Evolutionary conservation across 1,140 invertebrate genomes (phyloP).

Genomic region (Planococcus citri): DNA sequence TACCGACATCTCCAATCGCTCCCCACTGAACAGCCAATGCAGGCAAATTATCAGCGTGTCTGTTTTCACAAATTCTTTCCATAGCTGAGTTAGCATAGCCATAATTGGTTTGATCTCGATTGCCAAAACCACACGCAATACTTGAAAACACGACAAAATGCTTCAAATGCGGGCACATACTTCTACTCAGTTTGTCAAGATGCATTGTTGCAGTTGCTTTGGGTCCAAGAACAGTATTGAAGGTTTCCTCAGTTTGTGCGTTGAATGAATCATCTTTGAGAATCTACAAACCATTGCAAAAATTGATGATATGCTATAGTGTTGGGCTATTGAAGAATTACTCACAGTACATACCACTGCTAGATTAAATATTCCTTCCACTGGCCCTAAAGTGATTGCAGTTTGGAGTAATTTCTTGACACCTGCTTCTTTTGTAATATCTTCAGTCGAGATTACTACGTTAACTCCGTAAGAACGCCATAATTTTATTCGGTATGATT

Average conservation of each 20-base stretch:
- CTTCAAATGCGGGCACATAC: conserved; percentile 61
- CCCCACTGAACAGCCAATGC: too few relatives aligned
- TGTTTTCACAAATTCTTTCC: conserved; percentile 58
- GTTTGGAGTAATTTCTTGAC: conserved; percentile 18
- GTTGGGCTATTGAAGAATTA: too few relatives aligned
- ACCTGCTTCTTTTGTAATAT: conserved; percentile 18
- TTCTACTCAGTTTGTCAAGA: conserved; percentile 59
- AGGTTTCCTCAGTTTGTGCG: conserved; percentile 46
- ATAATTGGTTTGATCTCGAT: conserved; percentile 79
- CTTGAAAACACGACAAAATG: conserved; percentile 89
- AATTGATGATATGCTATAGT: too few relatives aligned
- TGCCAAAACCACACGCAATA: conserved; percentile 73
- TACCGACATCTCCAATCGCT: too few relatives aligned
- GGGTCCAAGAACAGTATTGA: conserved; percentile 40
- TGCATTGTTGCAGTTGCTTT: conserved; percentile 48
- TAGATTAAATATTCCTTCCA: conserved; percentile 24
- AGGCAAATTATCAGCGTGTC: too few relatives aligned
- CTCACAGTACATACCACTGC: conserved; percentile 22
- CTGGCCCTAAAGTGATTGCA: conserved; percentile 9
- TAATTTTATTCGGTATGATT: conserved; percentile 22
- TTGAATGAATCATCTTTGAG: conserved; percentile 46
- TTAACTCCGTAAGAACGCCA: conserved; percentile 15
- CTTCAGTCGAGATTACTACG: conserved; percentile 21
- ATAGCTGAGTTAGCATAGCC: conserved; percentile 59
- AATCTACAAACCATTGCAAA: too few relatives aligned